Percentiles rank a stretch among this genome's conserved stretches.
These are phyloP conservation scores for Ondatra zibethicus DNA, from an alignment of 2,113 vertebrate genomes.

Conservation along the genomic window DNA sequence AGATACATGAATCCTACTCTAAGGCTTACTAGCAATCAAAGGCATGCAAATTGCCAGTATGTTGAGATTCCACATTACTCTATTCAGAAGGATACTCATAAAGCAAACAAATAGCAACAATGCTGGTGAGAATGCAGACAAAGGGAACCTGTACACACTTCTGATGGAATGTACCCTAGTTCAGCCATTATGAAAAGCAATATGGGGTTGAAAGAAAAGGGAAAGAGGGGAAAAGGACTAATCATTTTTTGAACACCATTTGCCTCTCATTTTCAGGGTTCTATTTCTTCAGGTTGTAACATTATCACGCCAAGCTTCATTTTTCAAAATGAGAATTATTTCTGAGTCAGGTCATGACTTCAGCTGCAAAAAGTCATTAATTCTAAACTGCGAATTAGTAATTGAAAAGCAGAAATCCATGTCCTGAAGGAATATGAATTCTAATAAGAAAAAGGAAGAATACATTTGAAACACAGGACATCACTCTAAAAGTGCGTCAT, in stretches of 20 bases:
- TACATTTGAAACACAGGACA: neutral
- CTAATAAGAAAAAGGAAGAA: neutral
- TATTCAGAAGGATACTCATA: neutral
- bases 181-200: neutral
- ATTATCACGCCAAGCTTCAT: slow-evolving; percentile 1
- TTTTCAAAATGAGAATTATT: slow-evolving; percentile 15
- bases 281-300: neutral
- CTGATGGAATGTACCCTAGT: neutral
- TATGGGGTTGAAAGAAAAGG: neutral
- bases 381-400: slow-evolving; percentile 42
- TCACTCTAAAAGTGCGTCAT: neutral
- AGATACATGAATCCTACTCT: neutral
- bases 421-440: slow-evolving; percentile 18
- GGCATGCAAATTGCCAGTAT: neutral
- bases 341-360: slow-evolving; percentile 31
- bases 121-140: neutral
- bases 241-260: neutral
- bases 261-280: neutral
- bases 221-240: neutral
- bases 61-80: neutral
- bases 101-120: neutral
- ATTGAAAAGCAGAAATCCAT: slow-evolving; percentile 1
- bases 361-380: slow-evolving; percentile 22
- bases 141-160: neutral
- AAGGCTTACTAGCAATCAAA: neutral